These are phyloP conservation scores for Gryon sp. DNA, from an alignment of 1,140 invertebrate species.

Conservation along the genomic window DNA sequence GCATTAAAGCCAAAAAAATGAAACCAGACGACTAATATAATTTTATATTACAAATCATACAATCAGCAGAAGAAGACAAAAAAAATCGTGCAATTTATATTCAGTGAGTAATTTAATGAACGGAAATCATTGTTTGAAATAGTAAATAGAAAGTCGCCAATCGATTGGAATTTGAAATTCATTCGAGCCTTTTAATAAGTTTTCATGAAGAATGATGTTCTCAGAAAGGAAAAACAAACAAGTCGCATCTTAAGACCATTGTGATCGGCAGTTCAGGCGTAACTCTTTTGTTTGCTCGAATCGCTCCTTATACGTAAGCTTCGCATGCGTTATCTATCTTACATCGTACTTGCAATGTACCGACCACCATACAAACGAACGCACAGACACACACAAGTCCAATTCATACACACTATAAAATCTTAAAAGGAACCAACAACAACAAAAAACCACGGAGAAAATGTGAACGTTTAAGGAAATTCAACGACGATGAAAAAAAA, in stretches of 20 bases:
- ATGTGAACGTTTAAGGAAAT: conserved; percentile 12
- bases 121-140: conserved; percentile 35
- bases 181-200: conserved; percentile 46
- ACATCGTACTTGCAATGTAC: conserved; percentile 36
- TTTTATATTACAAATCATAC: conserved; percentile 24
- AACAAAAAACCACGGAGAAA: conserved; percentile 13
- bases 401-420: conserved; percentile 38
- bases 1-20: too few relatives aligned
- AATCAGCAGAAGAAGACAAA: conserved; percentile 24
- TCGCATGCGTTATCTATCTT: conserved; percentile 51
- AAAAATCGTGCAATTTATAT: conserved; percentile 35
- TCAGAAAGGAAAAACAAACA: conserved; percentile 42
- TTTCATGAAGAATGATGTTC: conserved; percentile 37
- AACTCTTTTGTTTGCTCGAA: conserved; percentile 50
- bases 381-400: conserved; percentile 22
- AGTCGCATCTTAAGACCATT: conserved; percentile 51
- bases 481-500: background rate
- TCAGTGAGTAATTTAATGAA: conserved; percentile 32
- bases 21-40: too few relatives aligned
- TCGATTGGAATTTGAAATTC: conserved; percentile 34
- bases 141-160: conserved; percentile 37
- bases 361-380: conserved; percentile 29
- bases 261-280: conserved; percentile 53
- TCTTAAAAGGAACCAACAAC: too few relatives aligned
- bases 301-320: conserved; percentile 55